These are phyloP conservation scores for Cyclophora punctaria DNA, from an alignment of 2,888 invertebrate genomes.

Conservation along the genomic window DNA sequence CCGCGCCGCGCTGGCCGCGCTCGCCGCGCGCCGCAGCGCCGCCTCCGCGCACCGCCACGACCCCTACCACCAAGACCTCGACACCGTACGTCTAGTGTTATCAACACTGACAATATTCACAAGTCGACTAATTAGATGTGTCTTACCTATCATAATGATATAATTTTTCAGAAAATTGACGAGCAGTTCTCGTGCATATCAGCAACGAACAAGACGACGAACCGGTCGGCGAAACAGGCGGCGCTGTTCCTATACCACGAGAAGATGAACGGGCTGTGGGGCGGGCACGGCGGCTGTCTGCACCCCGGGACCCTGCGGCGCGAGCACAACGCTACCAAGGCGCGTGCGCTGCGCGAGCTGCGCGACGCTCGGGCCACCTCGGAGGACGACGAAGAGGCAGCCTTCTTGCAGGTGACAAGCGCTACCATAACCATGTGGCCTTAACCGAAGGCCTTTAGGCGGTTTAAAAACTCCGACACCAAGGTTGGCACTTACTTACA, in stretches of 20 bases:
- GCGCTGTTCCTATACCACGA: constrained; percentile 9
- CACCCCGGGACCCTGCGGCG: constrained; percentile 5
- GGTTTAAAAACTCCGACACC: too few relatives aligned
- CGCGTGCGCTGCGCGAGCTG: constrained; percentile 2
- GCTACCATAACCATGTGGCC: too few relatives aligned
- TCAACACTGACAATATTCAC: too few relatives aligned
- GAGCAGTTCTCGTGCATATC: constrained; percentile 6
- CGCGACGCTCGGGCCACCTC: constrained; percentile 1
- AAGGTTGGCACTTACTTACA: too few relatives aligned
- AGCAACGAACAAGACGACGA: constrained; percentile 4
- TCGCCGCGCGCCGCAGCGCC: constrained; percentile 1
- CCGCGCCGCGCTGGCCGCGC: constrained; percentile 7
- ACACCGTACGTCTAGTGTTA: too few relatives aligned
- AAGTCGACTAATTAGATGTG: too few relatives aligned
- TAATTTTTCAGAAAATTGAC: constrained; percentile 8
- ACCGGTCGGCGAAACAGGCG: constrained; percentile 6
- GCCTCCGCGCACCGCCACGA: too few relatives aligned
- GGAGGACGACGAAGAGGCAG: constrained; percentile 1
- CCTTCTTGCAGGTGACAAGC: background rate
- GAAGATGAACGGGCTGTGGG: constrained; percentile 25
- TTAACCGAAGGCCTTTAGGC: too few relatives aligned
- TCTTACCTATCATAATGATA: background rate
- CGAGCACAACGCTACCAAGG: constrained; percentile 1
- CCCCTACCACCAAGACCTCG: background rate
- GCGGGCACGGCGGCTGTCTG: constrained; percentile 3